Evolutionary conservation across 23 tunicate species (phyloP).

Genomic region (Aplidium turbinatum): DNA sequence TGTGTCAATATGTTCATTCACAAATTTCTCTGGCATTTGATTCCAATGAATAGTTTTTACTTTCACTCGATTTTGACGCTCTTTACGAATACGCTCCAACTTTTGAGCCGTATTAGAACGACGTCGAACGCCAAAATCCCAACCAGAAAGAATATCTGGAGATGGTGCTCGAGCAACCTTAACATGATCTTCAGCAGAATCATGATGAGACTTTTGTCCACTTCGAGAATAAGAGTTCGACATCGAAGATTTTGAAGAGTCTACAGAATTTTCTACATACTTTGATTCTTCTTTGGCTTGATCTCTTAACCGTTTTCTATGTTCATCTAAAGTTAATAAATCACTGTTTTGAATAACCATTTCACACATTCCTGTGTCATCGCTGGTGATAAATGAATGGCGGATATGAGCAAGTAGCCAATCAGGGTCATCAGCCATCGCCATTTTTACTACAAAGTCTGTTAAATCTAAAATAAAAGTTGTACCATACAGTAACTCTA

Average conservation of each 20-base stretch:
- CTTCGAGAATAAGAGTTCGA: no score
- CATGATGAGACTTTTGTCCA: no score
- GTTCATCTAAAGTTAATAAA: slow-evolving; percentile 58
- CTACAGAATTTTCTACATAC: no score
- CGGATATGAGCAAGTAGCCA: slow-evolving; percentile 77
- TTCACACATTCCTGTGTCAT: slow-evolving; percentile 97
- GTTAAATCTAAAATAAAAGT: not conserved
- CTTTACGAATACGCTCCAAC: slow-evolving; percentile 80
- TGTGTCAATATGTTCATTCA: slow-evolving; percentile 31
- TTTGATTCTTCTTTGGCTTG: slow-evolving; percentile 3
- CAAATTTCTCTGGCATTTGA: slow-evolving; percentile 39
- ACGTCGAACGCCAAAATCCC: slow-evolving; percentile 88
- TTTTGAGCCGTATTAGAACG: slow-evolving; percentile 94
- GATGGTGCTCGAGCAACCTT: slow-evolving; percentile 57
- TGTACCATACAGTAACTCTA: no score
- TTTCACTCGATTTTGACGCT: slow-evolving; percentile 72
- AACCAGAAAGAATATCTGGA: slow-evolving; percentile 74
- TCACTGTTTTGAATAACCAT: slow-evolving; percentile 85
- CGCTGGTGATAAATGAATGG: slow-evolving; percentile 91
- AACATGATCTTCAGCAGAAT: no score
- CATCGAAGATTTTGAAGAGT: no score
- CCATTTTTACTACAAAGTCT: slow-evolving; percentile 36
- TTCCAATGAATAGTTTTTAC: slow-evolving; percentile 80
- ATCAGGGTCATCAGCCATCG: slow-evolving; percentile 82
- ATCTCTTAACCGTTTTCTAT: slow-evolving; percentile 38